These are phyloP conservation scores for Anas flavirostris DNA, from an alignment of 2,797 vertebrate species.

Conservation along the genomic window DNA sequence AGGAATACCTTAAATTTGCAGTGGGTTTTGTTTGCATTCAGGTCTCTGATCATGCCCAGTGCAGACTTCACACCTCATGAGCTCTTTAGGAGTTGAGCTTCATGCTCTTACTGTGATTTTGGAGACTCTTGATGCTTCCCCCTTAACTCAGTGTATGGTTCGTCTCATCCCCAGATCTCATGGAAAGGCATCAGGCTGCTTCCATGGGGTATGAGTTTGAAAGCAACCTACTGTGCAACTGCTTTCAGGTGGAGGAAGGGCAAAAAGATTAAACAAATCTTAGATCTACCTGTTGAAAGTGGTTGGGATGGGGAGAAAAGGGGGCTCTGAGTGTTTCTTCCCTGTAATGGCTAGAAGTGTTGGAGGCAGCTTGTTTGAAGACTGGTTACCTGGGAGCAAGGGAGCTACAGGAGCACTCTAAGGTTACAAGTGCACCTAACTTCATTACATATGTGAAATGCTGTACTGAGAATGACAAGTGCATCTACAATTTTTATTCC, in stretches of 20 bases:
- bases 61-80: background rate
- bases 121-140: background rate
- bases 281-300: conserved; percentile 1
- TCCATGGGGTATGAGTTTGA: background rate
- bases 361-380: conserved; percentile 50
- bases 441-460: background rate
- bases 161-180: background rate
- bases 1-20: background rate
- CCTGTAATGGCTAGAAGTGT: background rate
- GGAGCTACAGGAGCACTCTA: conserved; percentile 57
- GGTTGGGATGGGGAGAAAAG: background rate
- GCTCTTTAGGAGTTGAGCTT: background rate
- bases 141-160: background rate
- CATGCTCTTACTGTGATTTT: background rate
- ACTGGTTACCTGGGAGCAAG: conserved; percentile 74
- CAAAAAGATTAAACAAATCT: background rate
- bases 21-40: background rate
- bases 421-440: conserved; percentile 59
- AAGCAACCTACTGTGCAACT: background rate
- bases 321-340: background rate
- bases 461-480: background rate
- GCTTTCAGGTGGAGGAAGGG: background rate
- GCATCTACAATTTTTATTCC: background rate
- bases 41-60: background rate
- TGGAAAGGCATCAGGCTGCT: background rate